Conservation (phyloP, 2,888 invertebrate species). For the Lymantria monacha region DNA sequence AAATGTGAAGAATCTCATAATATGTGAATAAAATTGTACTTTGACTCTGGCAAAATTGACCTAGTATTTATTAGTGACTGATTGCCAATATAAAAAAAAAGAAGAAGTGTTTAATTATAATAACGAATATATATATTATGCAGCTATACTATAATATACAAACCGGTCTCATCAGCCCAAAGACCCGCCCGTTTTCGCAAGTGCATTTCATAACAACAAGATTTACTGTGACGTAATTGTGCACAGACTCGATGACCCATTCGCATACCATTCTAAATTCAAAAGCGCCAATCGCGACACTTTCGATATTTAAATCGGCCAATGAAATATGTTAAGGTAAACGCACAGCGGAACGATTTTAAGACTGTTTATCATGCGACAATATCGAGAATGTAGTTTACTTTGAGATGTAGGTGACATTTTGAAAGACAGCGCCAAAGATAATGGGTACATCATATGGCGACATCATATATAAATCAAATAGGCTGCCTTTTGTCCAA, state of each 20-base stretch:
- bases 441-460: background rate
- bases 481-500: too few relatives aligned
- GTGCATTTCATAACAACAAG: conserved; percentile 51
- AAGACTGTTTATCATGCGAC: conserved; percentile 1
- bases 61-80: too few relatives aligned
- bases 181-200: conserved; percentile 48
- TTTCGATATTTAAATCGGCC: conserved; percentile 54
- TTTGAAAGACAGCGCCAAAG: background rate
- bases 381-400: background rate
- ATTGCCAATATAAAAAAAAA: too few relatives aligned
- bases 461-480: too few relatives aligned
- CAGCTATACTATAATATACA: conserved; percentile 19
- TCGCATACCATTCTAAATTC: conserved; percentile 47
- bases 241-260: conserved; percentile 41
- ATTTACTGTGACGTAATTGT: conserved; percentile 42
- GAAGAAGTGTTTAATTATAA: too few relatives aligned
- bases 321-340: conserved; percentile 28
- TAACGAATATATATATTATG: background rate
- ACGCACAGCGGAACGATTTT: background rate
- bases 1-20: too few relatives aligned
- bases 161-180: conserved; percentile 35
- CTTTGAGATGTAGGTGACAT: background rate
- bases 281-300: conserved; percentile 49
- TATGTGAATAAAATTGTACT: too few relatives aligned
- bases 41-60: too few relatives aligned